Percentiles rank a stretch among this genome's conserved stretches.
Conservation (phyloP, 1,140 invertebrate species). For the Plodia interpunctella region DNA sequence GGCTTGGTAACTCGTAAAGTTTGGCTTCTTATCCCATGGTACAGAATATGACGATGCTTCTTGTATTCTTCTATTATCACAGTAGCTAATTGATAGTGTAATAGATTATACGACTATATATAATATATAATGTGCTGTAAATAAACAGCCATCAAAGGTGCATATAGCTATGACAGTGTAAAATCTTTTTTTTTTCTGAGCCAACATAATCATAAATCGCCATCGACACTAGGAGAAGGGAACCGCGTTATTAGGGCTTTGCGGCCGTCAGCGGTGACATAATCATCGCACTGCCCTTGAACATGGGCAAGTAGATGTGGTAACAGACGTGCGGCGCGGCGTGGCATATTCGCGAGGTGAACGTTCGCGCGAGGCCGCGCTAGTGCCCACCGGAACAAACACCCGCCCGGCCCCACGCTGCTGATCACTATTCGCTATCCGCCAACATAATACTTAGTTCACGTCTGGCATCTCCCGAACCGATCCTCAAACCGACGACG, state of each 20-base stretch:
- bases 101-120: no score
- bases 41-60: no score
- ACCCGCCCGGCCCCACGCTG: conserved; percentile 26
- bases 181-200: neutral
- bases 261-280: conserved; percentile 42
- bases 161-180: no score
- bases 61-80: no score
- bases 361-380: conserved; percentile 63
- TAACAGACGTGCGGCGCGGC: conserved; percentile 35
- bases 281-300: conserved; percentile 59
- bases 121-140: no score
- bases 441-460: conserved; percentile 25
- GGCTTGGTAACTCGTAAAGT: no score
- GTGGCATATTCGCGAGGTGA: conserved; percentile 58
- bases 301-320: conserved; percentile 46
- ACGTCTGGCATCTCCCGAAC: conserved; percentile 21
- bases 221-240: neutral
- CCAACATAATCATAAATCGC: neutral
- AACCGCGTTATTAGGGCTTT: neutral
- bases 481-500: conserved; percentile 5
- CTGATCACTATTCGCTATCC: conserved; percentile 18
- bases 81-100: no score
- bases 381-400: conserved; percentile 50
- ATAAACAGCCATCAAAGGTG: no score
- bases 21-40: no score